A percentile compares a stretch with the other conserved stretches of the same genome.
Evolutionary conservation across 2,113 vertebrate genomes (phyloP).

Genomic region (Coracopsis vasa): DNA sequence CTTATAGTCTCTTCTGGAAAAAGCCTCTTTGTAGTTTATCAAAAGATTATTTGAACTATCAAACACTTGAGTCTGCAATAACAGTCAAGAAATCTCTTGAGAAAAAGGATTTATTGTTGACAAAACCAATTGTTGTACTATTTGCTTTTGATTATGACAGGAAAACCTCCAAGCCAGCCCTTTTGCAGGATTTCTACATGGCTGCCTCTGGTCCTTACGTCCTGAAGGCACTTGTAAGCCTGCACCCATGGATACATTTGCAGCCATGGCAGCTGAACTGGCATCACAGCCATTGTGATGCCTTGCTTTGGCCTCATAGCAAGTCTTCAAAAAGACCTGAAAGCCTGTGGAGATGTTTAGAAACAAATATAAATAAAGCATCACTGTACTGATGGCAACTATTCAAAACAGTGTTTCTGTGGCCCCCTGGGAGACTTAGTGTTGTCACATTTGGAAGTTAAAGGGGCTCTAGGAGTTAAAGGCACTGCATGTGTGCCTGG

Average conservation of each 20-base stretch:
- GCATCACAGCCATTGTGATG: accelerated
- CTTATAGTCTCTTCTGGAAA: neutral
- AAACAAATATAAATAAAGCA: neutral
- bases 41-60: neutral
- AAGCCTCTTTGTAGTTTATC: neutral
- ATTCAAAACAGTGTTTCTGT: accelerated
- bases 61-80: neutral
- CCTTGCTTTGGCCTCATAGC: neutral
- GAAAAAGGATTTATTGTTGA: neutral
- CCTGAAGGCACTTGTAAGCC: neutral
- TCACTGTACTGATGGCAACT: too few species aligned
- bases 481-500: accelerated
- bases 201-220: neutral
- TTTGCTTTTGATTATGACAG: neutral
- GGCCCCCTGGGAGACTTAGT: accelerated
- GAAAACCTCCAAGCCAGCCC: neutral
- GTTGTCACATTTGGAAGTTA: neutral
- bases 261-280: accelerated
- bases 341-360: neutral
- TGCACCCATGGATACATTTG: accelerated
- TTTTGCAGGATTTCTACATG: neutral
- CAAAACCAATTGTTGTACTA: neutral
- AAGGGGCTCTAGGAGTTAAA: neutral
- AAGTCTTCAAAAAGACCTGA: neutral
- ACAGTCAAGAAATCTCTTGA: neutral